These are phyloP conservation scores for Xiphophorus maculatus DNA, from an alignment of 2,113 vertebrate species.

Conservation along the genomic window DNA sequence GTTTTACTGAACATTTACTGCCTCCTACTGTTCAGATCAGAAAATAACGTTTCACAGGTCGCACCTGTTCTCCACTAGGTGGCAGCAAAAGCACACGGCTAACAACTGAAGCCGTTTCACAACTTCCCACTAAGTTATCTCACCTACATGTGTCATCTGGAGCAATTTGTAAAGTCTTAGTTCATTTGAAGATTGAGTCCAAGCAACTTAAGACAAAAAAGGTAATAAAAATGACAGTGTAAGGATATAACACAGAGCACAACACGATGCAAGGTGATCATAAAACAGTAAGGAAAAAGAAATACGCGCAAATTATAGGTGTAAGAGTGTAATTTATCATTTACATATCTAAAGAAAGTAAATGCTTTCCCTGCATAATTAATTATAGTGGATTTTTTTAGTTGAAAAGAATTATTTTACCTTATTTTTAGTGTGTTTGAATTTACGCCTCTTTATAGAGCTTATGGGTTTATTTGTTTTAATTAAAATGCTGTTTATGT, in stretches of 20 bases:
- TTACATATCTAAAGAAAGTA: not conserved
- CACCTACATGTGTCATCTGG: not conserved
- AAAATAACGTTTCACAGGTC: not conserved
- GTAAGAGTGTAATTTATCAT: not conserved
- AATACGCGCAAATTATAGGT: not conserved
- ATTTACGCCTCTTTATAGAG: not conserved
- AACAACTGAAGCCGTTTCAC: not conserved
- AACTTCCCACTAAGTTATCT: not conserved
- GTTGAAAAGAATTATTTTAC: not conserved
- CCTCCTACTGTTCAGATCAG: too few species aligned
- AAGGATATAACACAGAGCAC: not conserved
- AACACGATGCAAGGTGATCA: not conserved
- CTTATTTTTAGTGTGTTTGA: not conserved
- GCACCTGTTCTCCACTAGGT: conserved; percentile 9
- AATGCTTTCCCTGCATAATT: not conserved
- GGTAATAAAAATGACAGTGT: too few species aligned
- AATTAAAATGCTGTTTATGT: not conserved
- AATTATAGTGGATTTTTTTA: not conserved
- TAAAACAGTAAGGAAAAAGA: not conserved
- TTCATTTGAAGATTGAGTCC: not conserved
- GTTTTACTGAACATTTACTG: too few species aligned
- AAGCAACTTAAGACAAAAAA: not conserved
- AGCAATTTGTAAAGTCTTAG: not conserved
- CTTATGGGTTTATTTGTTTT: not conserved
- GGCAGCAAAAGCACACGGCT: conserved; percentile 38